Base-by-base conservation (phyloP, 1,140 invertebrate species). In the Micrasema longulum region DNA sequence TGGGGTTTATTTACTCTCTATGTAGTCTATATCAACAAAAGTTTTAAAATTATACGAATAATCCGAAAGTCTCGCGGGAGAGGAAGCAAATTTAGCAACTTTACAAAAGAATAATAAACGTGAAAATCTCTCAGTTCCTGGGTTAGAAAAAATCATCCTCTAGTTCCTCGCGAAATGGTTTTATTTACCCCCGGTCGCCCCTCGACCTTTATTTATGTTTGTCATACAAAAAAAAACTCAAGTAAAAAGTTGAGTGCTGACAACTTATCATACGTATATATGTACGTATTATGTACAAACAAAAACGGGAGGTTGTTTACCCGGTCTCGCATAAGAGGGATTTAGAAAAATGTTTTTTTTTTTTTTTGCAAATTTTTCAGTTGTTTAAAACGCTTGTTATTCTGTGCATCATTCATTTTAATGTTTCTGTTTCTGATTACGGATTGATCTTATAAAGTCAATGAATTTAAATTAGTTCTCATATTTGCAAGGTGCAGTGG, bases 161-260 rank as follows among this genome's bases (percentile, higher is more conserved):
- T 16, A 26, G 45, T 50, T 45, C 50, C 63, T 26, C 43, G 38
- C 38, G 57, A 11, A 62, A 38, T 45, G 57, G 36, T 23, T 22
- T 62, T 63, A 63, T 63, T 47, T 60, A 41, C 72, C 67, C 43
- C n/a, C n/a, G n/a, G 55, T 31, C 43, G 65, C 53, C 55, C 36
- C 38, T 64, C 72, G 52, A 69, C 67, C 72, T 62, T 69, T 73
- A 73, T 73, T 73, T 73, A 73, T 73, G 62, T 73, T 73, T 69
- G 65, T 52, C 67, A 69, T 62, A 68, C 65, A 73, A 73, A 73
- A n/a, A n/a, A n/a, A 69, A 68, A 62, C 31, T 53, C 43, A 66
- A 73, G 69, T 73, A 73, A 73, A 73, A 73, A 73, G 66, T 69
- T 65, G 72, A 73, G 72, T 73, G 72, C 72, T 69, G 67, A 69